A percentile compares a stretch with the other conserved stretches of the same genome.
Conservation (phyloP, 2,888 invertebrate species). For the Erebia aethiops region DNA sequence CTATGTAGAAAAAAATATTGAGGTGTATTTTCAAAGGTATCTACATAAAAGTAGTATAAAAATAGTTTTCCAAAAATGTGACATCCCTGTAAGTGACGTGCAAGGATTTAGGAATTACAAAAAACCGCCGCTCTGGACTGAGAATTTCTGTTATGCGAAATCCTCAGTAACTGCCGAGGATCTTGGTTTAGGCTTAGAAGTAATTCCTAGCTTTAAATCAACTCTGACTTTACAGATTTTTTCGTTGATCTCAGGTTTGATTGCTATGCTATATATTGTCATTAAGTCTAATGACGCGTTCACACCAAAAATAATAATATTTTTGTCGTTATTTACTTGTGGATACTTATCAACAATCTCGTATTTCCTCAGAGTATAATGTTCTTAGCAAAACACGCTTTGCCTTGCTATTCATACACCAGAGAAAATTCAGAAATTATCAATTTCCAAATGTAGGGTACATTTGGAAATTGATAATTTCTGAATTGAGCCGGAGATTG, state of each 20-base stretch:
- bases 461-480: too few relatives aligned
- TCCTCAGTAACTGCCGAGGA: conserved; percentile 12
- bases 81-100: conserved; percentile 9
- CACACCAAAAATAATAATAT: too few relatives aligned
- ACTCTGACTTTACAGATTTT: not conserved
- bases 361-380: too few relatives aligned
- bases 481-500: too few relatives aligned
- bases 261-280: not conserved
- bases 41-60: not conserved
- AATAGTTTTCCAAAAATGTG: not conserved
- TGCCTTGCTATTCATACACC: too few relatives aligned
- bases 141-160: conserved; percentile 22
- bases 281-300: not conserved
- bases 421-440: too few relatives aligned
- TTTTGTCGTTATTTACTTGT: too few relatives aligned
- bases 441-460: too few relatives aligned
- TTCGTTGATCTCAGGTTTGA: not conserved
- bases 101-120: conserved; percentile 23
- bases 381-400: too few relatives aligned
- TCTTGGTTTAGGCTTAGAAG: conserved; percentile 5
- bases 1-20: too few relatives aligned
- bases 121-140: conserved; percentile 3
- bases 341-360: too few relatives aligned
- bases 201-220: conserved; percentile 5
- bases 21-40: too few relatives aligned